A percentile compares a stretch with the other conserved stretches of the same genome.
phyloP scores from a whole-genome alignment of 2,888 invertebrate genomes.

The Diadromus collaris region DNA sequence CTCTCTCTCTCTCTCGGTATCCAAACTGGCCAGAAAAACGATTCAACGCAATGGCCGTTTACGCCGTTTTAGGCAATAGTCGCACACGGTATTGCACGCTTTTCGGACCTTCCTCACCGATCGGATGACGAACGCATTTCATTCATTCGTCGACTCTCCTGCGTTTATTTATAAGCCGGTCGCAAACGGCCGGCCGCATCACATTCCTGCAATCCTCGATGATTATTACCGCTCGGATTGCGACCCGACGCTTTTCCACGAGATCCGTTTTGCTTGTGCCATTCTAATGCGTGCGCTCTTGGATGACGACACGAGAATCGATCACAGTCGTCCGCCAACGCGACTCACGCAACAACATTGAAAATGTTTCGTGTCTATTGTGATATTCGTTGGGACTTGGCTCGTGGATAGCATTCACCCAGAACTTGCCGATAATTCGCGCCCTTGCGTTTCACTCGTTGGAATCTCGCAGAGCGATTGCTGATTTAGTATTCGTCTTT shows the following conservation, averaged over 20 bases:
- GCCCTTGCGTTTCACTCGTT: no score
- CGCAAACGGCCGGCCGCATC: constrained; percentile 66
- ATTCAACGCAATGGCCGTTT: constrained; percentile 53
- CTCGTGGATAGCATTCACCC: no score
- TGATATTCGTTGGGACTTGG: background rate
- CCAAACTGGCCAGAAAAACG: constrained; percentile 68
- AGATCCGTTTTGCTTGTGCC: constrained; percentile 8
- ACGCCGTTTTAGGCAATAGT: constrained; percentile 51
- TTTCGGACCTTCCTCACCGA: constrained; percentile 54
- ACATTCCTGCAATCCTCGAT: constrained; percentile 74
- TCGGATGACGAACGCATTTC: constrained; percentile 77
- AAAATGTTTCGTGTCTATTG: constrained; percentile 30
- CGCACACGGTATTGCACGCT: constrained; percentile 11
- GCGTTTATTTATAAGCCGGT: constrained; percentile 38
- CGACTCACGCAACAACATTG: background rate
- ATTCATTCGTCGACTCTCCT: constrained; percentile 67
- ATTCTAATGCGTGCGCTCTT: constrained; percentile 13
- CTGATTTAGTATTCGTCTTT: no score
- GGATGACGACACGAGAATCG: constrained; percentile 56
- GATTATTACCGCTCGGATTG: constrained; percentile 76
- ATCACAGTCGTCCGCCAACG: constrained; percentile 26
- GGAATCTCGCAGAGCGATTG: no score
- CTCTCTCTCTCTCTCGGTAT: constrained; percentile 4
- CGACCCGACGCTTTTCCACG: constrained; percentile 66
- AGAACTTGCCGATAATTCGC: no score